phyloP scores from a whole-genome alignment of 37 sponge, comb jelly and placozoan genomes.

The Haliclona indistincta region DNA sequence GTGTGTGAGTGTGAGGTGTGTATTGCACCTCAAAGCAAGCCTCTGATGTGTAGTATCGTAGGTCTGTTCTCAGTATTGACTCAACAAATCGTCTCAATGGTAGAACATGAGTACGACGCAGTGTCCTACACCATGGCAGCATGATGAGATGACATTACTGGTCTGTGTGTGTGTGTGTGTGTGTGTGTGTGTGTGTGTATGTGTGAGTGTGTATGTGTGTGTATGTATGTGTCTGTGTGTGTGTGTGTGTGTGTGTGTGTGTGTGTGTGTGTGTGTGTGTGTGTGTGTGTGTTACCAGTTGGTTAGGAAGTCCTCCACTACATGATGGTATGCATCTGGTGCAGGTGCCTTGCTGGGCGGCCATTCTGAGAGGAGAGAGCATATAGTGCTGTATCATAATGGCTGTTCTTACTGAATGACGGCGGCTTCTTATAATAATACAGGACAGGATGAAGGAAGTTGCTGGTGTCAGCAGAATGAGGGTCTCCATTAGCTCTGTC shows the following conservation, averaged over 20 bases:
- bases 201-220: slow-evolving; percentile 30
- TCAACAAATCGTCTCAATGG: slow-evolving; percentile 81
- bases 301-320: slow-evolving; percentile 91
- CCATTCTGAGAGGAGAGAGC: not conserved
- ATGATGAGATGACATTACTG: no score
- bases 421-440: slow-evolving; percentile 79
- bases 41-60: slow-evolving; percentile 57
- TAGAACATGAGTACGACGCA: slow-evolving; percentile 51
- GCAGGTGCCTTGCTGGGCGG: slow-evolving; percentile 16
- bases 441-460: slow-evolving; percentile 95
- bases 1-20: no score
- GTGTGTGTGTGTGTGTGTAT: slow-evolving; percentile 28
- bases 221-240: slow-evolving; percentile 29
- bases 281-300: slow-evolving; percentile 64
- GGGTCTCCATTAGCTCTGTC: slow-evolving; percentile 77
- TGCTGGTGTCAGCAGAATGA: slow-evolving; percentile 73
- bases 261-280: slow-evolving; percentile 26
- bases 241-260: slow-evolving; percentile 18
- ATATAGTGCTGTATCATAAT: not conserved
- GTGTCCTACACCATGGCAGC: slow-evolving; percentile 49
- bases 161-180: slow-evolving; percentile 38
- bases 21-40: slow-evolving; percentile 49
- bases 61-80: slow-evolving; percentile 37
- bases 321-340: slow-evolving; percentile 69
- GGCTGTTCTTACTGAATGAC: not conserved